Conservation (phyloP, 2,113 vertebrate genomes). For the Rattus rattus region DNA sequence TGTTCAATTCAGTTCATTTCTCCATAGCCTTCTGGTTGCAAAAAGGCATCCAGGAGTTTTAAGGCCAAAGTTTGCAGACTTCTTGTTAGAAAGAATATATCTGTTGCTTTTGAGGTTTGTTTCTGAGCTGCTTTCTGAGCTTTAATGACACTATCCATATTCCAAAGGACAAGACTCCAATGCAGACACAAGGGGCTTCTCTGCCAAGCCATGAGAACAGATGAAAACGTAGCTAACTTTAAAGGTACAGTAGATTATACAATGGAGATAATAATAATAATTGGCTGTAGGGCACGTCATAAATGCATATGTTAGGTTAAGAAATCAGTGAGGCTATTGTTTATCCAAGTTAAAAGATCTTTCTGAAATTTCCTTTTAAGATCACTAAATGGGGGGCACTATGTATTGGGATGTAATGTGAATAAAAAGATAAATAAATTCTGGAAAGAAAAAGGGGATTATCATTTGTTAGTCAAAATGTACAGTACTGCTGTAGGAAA, state of each 20-base stretch:
- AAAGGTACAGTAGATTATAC: slow-evolving; percentile 34
- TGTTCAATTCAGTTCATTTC: background rate
- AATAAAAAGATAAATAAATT: too few relatives aligned
- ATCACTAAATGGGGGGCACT: background rate
- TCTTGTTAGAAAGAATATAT: background rate
- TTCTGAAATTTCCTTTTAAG: slow-evolving; percentile 4
- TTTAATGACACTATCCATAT: background rate
- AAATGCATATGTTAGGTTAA: slow-evolving; percentile 4
- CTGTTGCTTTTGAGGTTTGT: background rate
- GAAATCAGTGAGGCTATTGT: background rate
- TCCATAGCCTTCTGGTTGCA: slow-evolving; percentile 1
- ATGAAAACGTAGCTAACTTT: background rate
- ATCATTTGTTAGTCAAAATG: background rate
- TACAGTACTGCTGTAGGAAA: background rate
- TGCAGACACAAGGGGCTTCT: background rate
- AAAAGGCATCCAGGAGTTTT: background rate
- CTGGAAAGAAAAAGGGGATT: background rate
- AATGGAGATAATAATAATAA: background rate
- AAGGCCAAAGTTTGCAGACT: background rate
- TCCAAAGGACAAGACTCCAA: background rate
- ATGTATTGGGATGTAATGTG: too few relatives aligned
- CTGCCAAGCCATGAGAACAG: slow-evolving; percentile 26
- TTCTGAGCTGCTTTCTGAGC: background rate
- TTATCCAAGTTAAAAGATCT: slow-evolving; percentile 26
- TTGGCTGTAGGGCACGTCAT: background rate